Conservation (phyloP, 37 sponge, comb jelly and placozoan species). For the Geodia barretti region DNA sequence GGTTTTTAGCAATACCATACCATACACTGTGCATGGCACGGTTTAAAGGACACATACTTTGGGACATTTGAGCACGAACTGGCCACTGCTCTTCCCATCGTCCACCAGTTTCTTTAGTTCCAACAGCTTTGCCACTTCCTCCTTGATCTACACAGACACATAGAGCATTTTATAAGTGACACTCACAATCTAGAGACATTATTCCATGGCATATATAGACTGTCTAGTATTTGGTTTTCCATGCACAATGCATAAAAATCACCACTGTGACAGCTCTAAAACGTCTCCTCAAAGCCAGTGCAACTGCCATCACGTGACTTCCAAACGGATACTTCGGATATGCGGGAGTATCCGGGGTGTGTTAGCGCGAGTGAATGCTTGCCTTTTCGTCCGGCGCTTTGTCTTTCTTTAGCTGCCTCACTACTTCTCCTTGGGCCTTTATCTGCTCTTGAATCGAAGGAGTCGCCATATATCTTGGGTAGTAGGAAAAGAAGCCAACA, state of each 20-base stretch:
- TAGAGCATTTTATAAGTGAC: too few relatives aligned
- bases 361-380: not conserved
- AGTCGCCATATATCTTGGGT: not conserved
- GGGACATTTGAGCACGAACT: slow-evolving; percentile 79
- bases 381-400: slow-evolving; percentile 25
- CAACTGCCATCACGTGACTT: slow-evolving; percentile 29
- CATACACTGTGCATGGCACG: not conserved
- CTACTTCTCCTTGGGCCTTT: slow-evolving; percentile 28
- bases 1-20: too few relatives aligned
- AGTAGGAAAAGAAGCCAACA: not conserved
- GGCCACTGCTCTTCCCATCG: slow-evolving; percentile 3
- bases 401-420: slow-evolving; percentile 28
- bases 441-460: slow-evolving; percentile 13
- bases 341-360: not conserved
- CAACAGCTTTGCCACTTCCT: slow-evolving; percentile 21
- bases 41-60: slow-evolving; percentile 38
- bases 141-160: too few relatives aligned
- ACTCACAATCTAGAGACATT: too few relatives aligned
- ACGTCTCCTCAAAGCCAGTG: slow-evolving; percentile 25
- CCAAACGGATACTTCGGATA: not conserved
- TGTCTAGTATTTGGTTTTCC: too few relatives aligned
- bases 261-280: not conserved
- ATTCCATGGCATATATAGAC: too few relatives aligned
- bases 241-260: too few relatives aligned
- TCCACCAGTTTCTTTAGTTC: slow-evolving; percentile 11